A percentile compares a stretch with the other conserved stretches of the same genome.
Evolutionary conservation across 2,113 vertebrate genomes (phyloP).

Genomic region (Paralichthys olivaceus): DNA sequence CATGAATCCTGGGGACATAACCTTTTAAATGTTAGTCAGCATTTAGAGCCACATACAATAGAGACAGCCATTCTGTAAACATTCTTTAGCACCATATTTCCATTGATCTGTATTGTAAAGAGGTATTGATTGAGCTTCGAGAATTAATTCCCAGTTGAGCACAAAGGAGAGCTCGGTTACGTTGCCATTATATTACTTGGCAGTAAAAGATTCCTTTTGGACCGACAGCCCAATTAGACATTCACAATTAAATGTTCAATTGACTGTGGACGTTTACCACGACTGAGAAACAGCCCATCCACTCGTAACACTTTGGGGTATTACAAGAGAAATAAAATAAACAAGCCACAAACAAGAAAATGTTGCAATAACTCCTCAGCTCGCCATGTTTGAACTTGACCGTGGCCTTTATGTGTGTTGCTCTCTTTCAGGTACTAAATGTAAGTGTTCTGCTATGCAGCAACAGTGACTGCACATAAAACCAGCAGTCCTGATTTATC

Average conservation of each 20-base stretch:
- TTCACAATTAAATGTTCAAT: constrained; percentile 65
- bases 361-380: constrained; percentile 49
- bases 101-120: constrained; percentile 46
- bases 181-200: constrained; percentile 49
- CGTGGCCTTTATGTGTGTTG: constrained; percentile 53
- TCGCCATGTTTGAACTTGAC: constrained; percentile 43
- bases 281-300: constrained; percentile 34
- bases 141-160: constrained; percentile 53
- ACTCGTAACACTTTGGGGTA: constrained; percentile 32
- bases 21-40: constrained; percentile 1
- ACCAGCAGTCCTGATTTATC: constrained; percentile 66
- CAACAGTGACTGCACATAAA: constrained; percentile 70
- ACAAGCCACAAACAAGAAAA: constrained; percentile 50
- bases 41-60: constrained; percentile 4
- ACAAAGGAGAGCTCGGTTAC: constrained; percentile 36
- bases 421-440: constrained; percentile 53
- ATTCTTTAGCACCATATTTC: not conserved
- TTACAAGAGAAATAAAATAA: constrained; percentile 46
- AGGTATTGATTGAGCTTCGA: constrained; percentile 55
- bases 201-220: constrained; percentile 59
- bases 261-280: constrained; percentile 59
- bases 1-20: not conserved
- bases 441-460: constrained; percentile 58
- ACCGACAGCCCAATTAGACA: constrained; percentile 57
- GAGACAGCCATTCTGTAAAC: constrained; percentile 19